Evolutionary conservation across 2,888 invertebrate genomes (phyloP), one percentile per base, ranked within the genome.

Genomic region (Pyrrhia umbra): DNA sequence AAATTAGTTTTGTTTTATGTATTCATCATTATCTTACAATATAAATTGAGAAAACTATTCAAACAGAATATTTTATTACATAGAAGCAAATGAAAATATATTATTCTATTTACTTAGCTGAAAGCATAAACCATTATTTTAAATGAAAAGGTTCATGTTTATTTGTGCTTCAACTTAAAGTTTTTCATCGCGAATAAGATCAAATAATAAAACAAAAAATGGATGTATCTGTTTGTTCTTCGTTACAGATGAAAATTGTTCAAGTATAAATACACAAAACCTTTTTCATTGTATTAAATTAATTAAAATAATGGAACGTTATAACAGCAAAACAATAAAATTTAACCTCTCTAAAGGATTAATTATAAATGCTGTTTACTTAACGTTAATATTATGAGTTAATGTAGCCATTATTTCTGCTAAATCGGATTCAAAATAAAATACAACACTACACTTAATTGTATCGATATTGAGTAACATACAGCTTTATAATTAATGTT

Each of bases 371-470:
- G 8, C 5, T 61, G 27, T 59, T 56, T 62, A 47, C 45, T 18
- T 46, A n/a, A 30, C 46, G 42, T 56, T 68, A 56, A 63, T n/a
- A n/a, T 52, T 71, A 39, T 47, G 39, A 40, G 34, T 56, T 63
- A 65, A 74, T n/a, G n/a, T 40, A 68, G 5, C 6, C 30, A 57
- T 61, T 52, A 59, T 69, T 77, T 59, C 15, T 47, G 10, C 30
- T 37, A 16, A n/a, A 6, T 37, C 23, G 2, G 18, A 30, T 50
- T 52, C 21, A 5, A 27, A 52, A 47, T 43, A 23, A 51, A 23
- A 54, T 20, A 43, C 15, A 34, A n/a, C 34, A 3, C 16, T 25
- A 25, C 9, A 6, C 6, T 8, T 21, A 10, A n/a, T n/a, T 15
- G 6, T 23, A 45, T 43, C 13, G 9, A 18, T 34, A 34, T 30